Percentiles rank a stretch among this genome's conserved stretches.
These are phyloP conservation scores for Haemorhous mexicanus DNA, from an alignment of 2,113 vertebrate species.

Conservation along the genomic window DNA sequence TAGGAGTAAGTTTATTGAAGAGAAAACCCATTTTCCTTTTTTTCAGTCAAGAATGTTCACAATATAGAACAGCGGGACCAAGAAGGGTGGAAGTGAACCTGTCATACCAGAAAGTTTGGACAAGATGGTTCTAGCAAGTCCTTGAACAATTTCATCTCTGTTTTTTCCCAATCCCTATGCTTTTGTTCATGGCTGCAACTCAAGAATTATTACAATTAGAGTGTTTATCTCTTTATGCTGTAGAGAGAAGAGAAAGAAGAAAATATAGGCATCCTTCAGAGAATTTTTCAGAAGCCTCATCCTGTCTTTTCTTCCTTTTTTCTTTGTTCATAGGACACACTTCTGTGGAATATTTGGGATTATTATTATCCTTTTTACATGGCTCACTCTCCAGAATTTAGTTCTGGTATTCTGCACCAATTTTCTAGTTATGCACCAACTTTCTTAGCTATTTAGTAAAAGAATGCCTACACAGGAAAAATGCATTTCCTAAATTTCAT, in stretches of 20 bases:
- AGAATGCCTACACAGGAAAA: not conserved
- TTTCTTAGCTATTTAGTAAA: not conserved
- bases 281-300: not conserved
- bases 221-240: constrained; percentile 77
- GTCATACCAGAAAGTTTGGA: constrained; percentile 71
- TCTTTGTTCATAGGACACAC: not conserved
- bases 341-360: not conserved
- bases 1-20: not conserved
- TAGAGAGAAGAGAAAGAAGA: not conserved
- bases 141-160: constrained; percentile 77
- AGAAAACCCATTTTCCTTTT: not conserved
- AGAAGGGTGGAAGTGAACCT: not conserved
- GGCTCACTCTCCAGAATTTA: not conserved
- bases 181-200: constrained; percentile 76
- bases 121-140: constrained; percentile 70
- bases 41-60: not conserved
- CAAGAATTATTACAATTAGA: constrained; percentile 76
- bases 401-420: not conserved
- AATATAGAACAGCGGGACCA: not conserved
- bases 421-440: not conserved
- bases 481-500: not conserved
- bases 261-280: not conserved
- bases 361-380: not conserved
- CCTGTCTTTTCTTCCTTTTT: not conserved
- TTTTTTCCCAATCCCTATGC: constrained; percentile 74